A percentile compares a stretch with the other conserved stretches of the same genome.
Evolutionary conservation across 2,113 vertebrate genomes (phyloP).

Genomic region (Myiopsitta monachus): DNA sequence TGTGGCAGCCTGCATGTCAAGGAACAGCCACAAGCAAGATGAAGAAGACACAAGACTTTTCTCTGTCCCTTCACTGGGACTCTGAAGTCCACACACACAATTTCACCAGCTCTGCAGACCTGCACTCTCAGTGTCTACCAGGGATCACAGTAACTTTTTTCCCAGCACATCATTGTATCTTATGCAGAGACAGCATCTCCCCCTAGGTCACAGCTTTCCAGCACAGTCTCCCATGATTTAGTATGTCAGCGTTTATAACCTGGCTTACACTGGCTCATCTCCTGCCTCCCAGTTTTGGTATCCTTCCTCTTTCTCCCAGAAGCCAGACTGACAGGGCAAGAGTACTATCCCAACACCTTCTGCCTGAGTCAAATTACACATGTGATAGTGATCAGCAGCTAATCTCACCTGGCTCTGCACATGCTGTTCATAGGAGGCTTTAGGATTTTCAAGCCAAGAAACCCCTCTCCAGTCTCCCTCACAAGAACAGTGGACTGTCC

Average conservation of each 20-base stretch:
- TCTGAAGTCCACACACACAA: neutral
- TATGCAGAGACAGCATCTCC: neutral
- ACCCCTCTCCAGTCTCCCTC: neutral
- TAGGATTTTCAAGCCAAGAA: neutral
- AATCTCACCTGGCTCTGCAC: neutral
- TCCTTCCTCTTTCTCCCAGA: neutral
- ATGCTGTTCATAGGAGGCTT: neutral
- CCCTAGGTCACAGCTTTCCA: neutral
- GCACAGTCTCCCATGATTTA: neutral
- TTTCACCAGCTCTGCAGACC: neutral
- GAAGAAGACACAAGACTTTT: neutral
- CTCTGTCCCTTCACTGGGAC: neutral
- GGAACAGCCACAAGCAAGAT: neutral
- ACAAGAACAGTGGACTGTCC: neutral
- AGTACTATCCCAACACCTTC: neutral
- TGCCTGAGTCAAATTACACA: accelerated
- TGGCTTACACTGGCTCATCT: neutral
- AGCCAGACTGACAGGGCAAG: neutral
- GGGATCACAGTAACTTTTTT: neutral
- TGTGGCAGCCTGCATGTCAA: neutral
- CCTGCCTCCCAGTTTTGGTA: neutral
- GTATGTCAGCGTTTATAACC: neutral
- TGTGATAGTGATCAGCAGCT: neutral
- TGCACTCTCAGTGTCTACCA: neutral
- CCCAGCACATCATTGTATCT: neutral